Evolutionary conservation across 2,888 invertebrate genomes (phyloP), one percentile per base, ranked within the genome.

Genomic region (Muscina levida): DNA sequence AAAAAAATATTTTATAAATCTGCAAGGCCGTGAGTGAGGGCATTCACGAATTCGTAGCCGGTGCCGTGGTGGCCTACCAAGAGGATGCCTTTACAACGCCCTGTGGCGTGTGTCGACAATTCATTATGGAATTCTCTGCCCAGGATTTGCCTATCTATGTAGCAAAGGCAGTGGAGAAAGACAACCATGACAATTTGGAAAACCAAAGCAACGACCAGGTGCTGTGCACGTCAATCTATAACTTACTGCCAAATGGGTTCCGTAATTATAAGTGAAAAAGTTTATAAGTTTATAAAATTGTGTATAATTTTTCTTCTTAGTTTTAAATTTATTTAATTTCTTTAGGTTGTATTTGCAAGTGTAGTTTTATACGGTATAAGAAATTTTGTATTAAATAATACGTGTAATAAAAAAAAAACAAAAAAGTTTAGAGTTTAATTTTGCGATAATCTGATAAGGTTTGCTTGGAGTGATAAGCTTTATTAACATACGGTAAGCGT

Each of bases 21-120:
- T 93, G 92, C 2, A 96, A 95, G 87, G 98, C 98, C 0, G 93
- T 98, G 0, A 95, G 96, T 72, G 95, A 95, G 81, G 98, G 98
- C 0, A 93, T 94, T 82, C 91, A 86, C 8, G 93, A 94, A 79
- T 96, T 97, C 85, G 92, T 91, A 68, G 92, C 92, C 2, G 92
- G 97, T 0, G 94, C 95, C 0, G 93, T 97, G 0, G 92, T 94
- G 0, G 96, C 95, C 0, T 92, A 93, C 79, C 93, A 93, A 78
- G 92, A 93, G 57, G 91, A 92, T 51, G 88, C 87, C 6, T 94
- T 95, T 84, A 95, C 95, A 0, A 91, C 95, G 0, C 98, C 98
- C 0, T 98, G 98, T 87, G 98, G 98, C 0, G 94, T 95, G 2
- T 98, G 98, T 88, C 92, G 98, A 44, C 97, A 98, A 88, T 93